Conservation (phyloP, 2,888 invertebrate species). For the Harpalus rufipes region DNA sequence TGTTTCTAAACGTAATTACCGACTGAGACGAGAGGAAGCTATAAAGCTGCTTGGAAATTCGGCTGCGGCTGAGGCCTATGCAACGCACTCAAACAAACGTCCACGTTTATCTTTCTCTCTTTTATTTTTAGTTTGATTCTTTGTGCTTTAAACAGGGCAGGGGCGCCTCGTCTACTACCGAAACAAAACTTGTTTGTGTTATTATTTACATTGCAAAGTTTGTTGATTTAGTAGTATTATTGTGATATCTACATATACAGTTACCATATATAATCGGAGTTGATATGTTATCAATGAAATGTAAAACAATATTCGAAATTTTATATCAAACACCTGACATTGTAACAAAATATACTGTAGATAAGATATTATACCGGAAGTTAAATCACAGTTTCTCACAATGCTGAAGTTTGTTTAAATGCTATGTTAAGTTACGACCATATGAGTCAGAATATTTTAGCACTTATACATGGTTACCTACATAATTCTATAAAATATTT, state of each 20-base stretch:
- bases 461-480: too few species aligned
- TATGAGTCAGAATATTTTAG: too few species aligned
- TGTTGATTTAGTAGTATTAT: not conserved
- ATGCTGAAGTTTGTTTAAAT: too few species aligned
- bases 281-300: too few species aligned
- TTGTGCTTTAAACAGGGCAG: conserved; percentile 32
- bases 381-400: too few species aligned
- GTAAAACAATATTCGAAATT: too few species aligned
- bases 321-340: too few species aligned
- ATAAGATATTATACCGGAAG: too few species aligned
- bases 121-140: conserved; percentile 47
- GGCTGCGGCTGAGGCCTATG: conserved; percentile 33
- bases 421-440: too few species aligned
- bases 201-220: not conserved
- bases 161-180: conserved; percentile 23
- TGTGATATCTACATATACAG: not conserved
- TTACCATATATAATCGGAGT: too few species aligned
- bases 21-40: conserved; percentile 61
- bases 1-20: conserved; percentile 65
- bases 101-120: conserved; percentile 33
- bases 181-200: not conserved
- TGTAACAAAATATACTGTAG: too few species aligned
- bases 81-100: conserved; percentile 35
- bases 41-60: conserved; percentile 56
- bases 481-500: too few species aligned